Percentiles rank a stretch among this genome's conserved stretches.
Evolutionary conservation across 2,797 vertebrate species (phyloP).

Genomic region (Scolopax bukidnonensis): DNA sequence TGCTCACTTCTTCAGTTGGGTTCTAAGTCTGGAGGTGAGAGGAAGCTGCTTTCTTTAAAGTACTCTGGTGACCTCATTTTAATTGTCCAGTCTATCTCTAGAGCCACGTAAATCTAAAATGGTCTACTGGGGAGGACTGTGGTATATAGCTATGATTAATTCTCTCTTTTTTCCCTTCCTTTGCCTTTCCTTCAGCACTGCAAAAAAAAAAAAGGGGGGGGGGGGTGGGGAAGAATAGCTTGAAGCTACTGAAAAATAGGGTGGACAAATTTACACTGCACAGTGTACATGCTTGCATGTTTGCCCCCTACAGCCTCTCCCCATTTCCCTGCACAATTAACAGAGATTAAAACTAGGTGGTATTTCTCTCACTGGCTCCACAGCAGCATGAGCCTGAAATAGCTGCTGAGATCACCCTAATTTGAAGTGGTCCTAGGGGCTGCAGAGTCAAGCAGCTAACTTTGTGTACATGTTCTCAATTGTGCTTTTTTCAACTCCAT

Average conservation of each 20-base stretch:
- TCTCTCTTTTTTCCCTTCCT: neutral
- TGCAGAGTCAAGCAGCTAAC: neutral
- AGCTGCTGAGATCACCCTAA: neutral
- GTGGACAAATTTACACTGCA: neutral
- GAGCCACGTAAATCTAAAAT: neutral
- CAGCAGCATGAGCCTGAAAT: neutral
- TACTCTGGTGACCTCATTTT: neutral
- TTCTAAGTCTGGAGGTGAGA: fast-evolving
- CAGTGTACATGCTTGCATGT: neutral
- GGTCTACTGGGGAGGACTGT: neutral
- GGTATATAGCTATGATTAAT: constrained; percentile 16
- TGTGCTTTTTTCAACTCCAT: neutral
- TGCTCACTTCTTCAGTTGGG: neutral
- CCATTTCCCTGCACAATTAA: neutral
- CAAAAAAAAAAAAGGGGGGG: neutral
- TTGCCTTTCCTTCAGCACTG: neutral
- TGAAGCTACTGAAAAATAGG: constrained; percentile 13
- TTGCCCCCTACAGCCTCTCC: neutral
- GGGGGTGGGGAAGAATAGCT: neutral
- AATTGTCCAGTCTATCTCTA: constrained; percentile 6
- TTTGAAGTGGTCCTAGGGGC: neutral
- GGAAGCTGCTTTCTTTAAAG: neutral
- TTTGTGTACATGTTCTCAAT: neutral
- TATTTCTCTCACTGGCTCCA: neutral
- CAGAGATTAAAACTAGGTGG: neutral